Base-by-base conservation (phyloP, 2,113 vertebrate species). In the Gopherus flavomarginatus region DNA sequence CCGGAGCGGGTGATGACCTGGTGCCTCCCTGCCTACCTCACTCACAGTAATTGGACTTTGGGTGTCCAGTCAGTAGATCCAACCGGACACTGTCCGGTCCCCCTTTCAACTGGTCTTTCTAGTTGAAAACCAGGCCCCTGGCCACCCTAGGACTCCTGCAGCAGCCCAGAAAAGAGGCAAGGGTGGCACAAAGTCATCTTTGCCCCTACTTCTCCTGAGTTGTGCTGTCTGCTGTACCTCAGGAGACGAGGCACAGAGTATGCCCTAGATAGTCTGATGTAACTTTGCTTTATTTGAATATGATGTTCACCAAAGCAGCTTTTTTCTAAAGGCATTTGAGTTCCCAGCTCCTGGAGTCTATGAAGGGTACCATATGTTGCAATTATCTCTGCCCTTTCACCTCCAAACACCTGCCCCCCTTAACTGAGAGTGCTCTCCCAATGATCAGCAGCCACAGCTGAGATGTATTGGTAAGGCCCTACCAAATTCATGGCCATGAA, bases 301-400 rank as follows among this genome's bases (percentile, higher is more conserved):
- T 85, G 57, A 5, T 9, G 5, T 83, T 88, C 54, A 26, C 27
- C 27, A 14, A 77, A 52, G 65, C 5, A 52, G 38, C 17, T 44
- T 44, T 77, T 49, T 93, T 77, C 52, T 72, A 8, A 87, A 81
- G 49, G 53, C 3, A 38, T 26, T 1, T 11, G 44, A 81, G 42
- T 17, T 56, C 80, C 31, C n/a, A 77, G 72, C 6, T 3, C 75
- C 69, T 84, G 35, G 80, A 90, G 22, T 53, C 1, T 3, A 5
- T 78, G 86, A 44, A 83, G 81, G 86, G 56, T 3, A 3, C 9
- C 1, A 2, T 52, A 77, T 83, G 80, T 13, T 26, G 49, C 21
- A 0, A 0, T 31, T 57, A 11, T 4, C 84, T 14, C 7, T 1
- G 29, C 9, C 5, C 24, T 59, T 49, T 44, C 38, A n/a, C 1